Percentiles rank a stretch among this genome's conserved stretches.
Conservation (phyloP, 2,888 invertebrate genomes). For the Chymomyza caudatula region DNA sequence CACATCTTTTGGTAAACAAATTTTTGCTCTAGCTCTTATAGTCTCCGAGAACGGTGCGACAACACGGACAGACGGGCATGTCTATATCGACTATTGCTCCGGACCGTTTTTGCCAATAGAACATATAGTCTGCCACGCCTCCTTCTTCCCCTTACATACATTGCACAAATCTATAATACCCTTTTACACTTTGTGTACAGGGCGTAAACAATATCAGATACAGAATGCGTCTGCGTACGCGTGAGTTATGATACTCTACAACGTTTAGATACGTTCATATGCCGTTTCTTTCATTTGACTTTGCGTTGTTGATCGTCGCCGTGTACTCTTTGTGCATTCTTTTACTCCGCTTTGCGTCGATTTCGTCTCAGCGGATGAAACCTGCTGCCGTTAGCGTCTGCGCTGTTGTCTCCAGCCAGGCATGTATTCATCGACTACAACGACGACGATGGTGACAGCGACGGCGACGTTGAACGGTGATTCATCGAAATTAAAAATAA, state of each 20-base stretch:
- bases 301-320: slow-evolving; percentile 43
- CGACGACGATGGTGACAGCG: slow-evolving; percentile 9
- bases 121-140: too few relatives aligned
- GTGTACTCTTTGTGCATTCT: slow-evolving; percentile 64
- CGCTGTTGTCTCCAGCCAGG: slow-evolving; percentile 57
- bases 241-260: slow-evolving; percentile 22
- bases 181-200: too few relatives aligned
- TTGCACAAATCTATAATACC: too few relatives aligned
- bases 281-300: background rate
- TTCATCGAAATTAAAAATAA: slow-evolving; percentile 73
- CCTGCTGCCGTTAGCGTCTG: background rate
- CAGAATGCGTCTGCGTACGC: background rate
- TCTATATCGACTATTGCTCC: too few relatives aligned
- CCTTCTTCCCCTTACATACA: too few relatives aligned
- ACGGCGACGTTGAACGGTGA: slow-evolving; percentile 45
- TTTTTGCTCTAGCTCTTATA: too few relatives aligned
- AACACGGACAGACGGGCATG: too few relatives aligned
- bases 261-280: background rate
- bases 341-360: slow-evolving; percentile 55
- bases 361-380: slow-evolving; percentile 5
- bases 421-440: slow-evolving; percentile 57
- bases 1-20: too few relatives aligned
- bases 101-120: too few relatives aligned
- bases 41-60: too few relatives aligned
- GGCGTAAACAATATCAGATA: background rate